These are phyloP conservation scores for Colius striatus DNA, from an alignment of 2,113 vertebrate genomes.

Conservation along the genomic window DNA sequence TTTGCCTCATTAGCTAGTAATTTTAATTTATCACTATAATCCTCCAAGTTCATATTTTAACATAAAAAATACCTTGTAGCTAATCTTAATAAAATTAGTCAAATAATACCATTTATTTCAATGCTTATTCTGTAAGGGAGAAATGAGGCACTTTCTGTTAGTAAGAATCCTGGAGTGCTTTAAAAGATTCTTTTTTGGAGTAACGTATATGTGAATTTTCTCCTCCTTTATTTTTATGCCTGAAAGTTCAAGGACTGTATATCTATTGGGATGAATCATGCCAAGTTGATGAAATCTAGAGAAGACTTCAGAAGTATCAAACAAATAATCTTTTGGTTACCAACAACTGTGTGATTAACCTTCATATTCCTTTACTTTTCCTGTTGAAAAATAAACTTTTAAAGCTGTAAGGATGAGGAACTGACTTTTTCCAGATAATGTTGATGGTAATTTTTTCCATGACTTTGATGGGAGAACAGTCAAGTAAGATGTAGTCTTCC, in stretches of 20 bases:
- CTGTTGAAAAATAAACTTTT: background rate
- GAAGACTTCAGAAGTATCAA: background rate
- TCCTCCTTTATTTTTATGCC: background rate
- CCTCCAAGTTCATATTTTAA: background rate
- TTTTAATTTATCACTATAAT: background rate
- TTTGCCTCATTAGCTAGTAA: background rate
- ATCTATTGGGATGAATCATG: background rate
- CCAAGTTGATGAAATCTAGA: background rate
- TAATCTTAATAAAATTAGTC: background rate
- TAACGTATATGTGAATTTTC: background rate
- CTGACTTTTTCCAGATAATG: background rate
- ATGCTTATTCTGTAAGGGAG: background rate
- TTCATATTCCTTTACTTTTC: background rate
- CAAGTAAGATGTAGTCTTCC: background rate
- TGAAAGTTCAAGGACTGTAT: background rate
- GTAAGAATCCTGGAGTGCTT: background rate
- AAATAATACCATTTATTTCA: background rate
- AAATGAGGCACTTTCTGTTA: background rate
- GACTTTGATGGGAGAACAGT: background rate
- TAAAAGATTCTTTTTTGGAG: background rate
- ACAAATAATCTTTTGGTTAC: background rate
- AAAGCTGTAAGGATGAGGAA: background rate
- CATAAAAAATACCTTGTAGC: background rate
- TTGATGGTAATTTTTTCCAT: background rate
- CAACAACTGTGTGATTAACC: background rate